A percentile compares a stretch with the other conserved stretches of the same genome.
These are phyloP conservation scores for Bombylius discolor DNA, from an alignment of 2,888 invertebrate species.

Conservation along the genomic window DNA sequence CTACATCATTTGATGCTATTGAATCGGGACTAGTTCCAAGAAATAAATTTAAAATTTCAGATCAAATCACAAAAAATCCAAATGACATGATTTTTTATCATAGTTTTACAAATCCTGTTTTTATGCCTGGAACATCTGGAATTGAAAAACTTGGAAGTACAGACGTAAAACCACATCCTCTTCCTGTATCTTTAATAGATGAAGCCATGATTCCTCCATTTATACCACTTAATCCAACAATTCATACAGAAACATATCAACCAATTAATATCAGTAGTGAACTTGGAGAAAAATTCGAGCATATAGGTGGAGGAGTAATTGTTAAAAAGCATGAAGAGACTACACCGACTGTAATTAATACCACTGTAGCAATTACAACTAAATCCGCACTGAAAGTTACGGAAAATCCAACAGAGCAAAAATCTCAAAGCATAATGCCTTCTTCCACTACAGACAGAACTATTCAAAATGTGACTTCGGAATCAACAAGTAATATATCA, in stretches of 20 bases:
- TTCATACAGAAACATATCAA: not conserved
- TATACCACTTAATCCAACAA: constrained; percentile 26
- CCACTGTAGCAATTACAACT: not conserved
- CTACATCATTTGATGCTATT: constrained; percentile 19
- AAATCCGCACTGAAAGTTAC: too few species aligned
- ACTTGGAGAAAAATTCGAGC: constrained; percentile 29
- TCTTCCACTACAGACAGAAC: too few species aligned
- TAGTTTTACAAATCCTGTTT: constrained; percentile 53
- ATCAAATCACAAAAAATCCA: constrained; percentile 11
- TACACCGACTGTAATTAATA: not conserved
- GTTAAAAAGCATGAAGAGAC: constrained; percentile 30
- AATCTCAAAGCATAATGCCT: too few species aligned
- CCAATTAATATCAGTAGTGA: constrained; percentile 5
- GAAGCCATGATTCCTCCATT: constrained; percentile 31
- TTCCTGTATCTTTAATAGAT: constrained; percentile 46
- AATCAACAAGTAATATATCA: not conserved
- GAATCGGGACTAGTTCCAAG: constrained; percentile 18
- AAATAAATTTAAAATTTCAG: constrained; percentile 12
- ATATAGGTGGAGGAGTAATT: constrained; percentile 34
- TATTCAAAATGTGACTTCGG: not conserved
- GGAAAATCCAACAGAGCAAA: too few species aligned
- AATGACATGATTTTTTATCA: constrained; percentile 41
- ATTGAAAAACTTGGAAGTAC: constrained; percentile 49
- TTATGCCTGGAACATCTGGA: constrained; percentile 45
- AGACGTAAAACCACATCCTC: constrained; percentile 50